Evolutionary conservation across 2,797 vertebrate genomes (phyloP).

Genomic region (Spinus pinus): DNA sequence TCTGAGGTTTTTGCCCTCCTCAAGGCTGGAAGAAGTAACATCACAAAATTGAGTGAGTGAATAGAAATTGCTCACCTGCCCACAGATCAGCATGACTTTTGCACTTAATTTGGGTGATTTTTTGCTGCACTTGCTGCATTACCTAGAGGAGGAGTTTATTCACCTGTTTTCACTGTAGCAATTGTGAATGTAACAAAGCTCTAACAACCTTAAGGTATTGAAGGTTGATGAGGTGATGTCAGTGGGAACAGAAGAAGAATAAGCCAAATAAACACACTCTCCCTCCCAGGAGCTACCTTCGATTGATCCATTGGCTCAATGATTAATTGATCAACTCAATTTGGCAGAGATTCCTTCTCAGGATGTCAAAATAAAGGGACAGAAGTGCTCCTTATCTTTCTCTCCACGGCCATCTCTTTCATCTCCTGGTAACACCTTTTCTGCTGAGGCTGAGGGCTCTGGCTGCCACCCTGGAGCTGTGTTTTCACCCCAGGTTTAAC

Average conservation of each 20-base stretch:
- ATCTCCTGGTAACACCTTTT: neutral
- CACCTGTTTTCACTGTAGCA: neutral
- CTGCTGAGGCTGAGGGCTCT: neutral
- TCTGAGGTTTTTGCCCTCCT: neutral
- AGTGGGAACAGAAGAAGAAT: neutral
- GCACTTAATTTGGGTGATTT: neutral
- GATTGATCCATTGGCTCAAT: neutral
- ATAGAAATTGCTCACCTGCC: neutral
- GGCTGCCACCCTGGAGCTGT: neutral
- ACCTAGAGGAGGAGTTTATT: fast-evolving
- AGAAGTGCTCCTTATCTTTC: neutral
- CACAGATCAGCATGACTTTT: neutral
- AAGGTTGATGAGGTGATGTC: neutral
- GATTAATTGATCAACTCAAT: neutral
- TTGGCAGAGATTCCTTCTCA: neutral
- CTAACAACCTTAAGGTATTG: neutral
- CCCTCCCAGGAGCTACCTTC: neutral
- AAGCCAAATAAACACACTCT: neutral
- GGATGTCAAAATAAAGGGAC: neutral
- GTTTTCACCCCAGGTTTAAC: neutral
- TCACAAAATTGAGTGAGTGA: fast-evolving
- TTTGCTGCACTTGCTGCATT: neutral
- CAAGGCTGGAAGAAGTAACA: neutral
- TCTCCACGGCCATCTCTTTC: neutral
- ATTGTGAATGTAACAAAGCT: neutral